Conservation (phyloP, 2,888 invertebrate genomes). For the Drosophila kanekoi region DNA sequence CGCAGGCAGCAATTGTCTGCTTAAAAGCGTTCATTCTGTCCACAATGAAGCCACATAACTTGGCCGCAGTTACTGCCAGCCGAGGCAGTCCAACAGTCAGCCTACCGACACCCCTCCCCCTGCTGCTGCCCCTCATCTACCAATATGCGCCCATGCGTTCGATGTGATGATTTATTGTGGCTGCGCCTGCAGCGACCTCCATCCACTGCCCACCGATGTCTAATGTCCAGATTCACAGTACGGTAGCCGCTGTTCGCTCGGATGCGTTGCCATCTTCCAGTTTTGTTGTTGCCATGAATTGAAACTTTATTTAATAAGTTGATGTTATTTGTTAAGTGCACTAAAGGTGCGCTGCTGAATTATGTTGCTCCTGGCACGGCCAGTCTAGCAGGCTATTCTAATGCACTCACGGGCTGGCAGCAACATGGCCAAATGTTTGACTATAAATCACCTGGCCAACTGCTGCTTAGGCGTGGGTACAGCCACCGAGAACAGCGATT, state of each 20-base stretch:
- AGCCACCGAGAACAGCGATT: conserved; percentile 39
- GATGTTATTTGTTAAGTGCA: conserved; percentile 81
- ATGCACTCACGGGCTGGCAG: conserved; percentile 49
- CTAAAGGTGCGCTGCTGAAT: conserved; percentile 66
- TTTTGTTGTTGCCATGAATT: conserved; percentile 57
- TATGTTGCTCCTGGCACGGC: conserved; percentile 53
- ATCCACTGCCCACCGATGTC: conserved; percentile 30
- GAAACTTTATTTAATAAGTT: conserved; percentile 81
- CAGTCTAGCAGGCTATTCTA: conserved; percentile 47
- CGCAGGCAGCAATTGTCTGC: conserved; percentile 84
- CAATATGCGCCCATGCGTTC: conserved; percentile 45
- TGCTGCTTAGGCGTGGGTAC: conserved; percentile 48
- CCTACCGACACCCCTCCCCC: not conserved
- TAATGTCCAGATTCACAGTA: conserved; percentile 56
- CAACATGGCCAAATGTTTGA: conserved; percentile 43
- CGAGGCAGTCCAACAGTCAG: conserved; percentile 34
- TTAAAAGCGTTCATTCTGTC: conserved; percentile 82
- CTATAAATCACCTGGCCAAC: conserved; percentile 46
- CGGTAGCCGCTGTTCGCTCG: conserved; percentile 64
- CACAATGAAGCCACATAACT: conserved; percentile 82
- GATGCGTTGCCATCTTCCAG: conserved; percentile 41
- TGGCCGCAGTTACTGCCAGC: conserved; percentile 68
- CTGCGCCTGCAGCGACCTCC: conserved; percentile 71
- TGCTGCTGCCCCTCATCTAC: not conserved
- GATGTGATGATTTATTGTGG: conserved; percentile 79